Evolutionary conservation across 2,797 vertebrate species (phyloP), one percentile per base, ranked within the genome.

Genomic region (Acipenser transmontanus): DNA sequence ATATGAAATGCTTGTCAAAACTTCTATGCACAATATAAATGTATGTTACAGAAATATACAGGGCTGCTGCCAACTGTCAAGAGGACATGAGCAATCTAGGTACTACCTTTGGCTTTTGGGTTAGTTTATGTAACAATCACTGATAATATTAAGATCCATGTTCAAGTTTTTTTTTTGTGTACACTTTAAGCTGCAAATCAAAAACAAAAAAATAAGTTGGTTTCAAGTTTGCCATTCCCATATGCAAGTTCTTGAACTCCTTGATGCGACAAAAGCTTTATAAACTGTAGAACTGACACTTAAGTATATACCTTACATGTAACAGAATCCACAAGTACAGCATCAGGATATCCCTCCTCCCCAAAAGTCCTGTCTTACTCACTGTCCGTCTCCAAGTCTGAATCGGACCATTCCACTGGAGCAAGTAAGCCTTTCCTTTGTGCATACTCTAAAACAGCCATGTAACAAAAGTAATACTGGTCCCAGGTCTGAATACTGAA

Each of bases 401-500:
- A 89, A 81, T 93, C 91, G 50, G 90, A 92, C 91, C 91, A 93
- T 78, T 93, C 87, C 62, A 92, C 86, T 6, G 90, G 90, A 66
- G 81, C 84, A 71, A 93, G 80, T 67, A 87, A 88, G 50, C 88
- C 84, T n/a, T 80, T 83, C 57, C 86, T 86, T 78, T 92, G 91
- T 68, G 91, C 89, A 62, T 92, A 91, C 82, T 93, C 92, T 1
- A 93, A 88, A 62, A 93, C 81, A 48, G 91, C 88, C 4, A 85
- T 91, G 80, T 91, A 92, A 78, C 92, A 93, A 80, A 93, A 93
- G 74, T 92, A 91, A 78, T 92, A 93, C 86, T 93, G 92, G 79
- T 93, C 92, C 91, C 91, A 91, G 52, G 92, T 93, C 84, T 93
- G 92, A 78, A 93, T 93, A 81, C 90, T 92, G 78, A 92, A 93